A percentile compares a stretch with the other conserved stretches of the same genome.
Conservation (phyloP, 2,797 vertebrate genomes). For the Galagoides demidoff region DNA sequence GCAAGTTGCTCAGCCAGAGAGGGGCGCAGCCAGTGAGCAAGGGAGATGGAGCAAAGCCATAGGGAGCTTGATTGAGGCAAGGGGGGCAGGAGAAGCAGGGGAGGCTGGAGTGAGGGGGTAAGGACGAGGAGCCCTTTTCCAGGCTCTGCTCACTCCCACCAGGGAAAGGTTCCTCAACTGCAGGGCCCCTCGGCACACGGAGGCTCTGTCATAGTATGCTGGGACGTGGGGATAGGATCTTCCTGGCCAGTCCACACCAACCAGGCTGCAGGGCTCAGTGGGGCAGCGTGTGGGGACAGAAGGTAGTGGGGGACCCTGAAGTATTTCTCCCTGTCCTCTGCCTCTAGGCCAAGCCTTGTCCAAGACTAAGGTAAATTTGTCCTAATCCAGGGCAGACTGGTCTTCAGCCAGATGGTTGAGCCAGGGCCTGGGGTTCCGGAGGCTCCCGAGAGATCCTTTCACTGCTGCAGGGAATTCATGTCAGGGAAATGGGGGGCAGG, state of each 20-base stretch:
- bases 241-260: too few relatives aligned
- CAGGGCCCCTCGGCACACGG: accelerated
- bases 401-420: neutral
- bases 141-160: too few relatives aligned
- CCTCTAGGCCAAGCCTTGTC: neutral
- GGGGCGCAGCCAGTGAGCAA: neutral
- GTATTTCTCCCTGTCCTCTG: neutral
- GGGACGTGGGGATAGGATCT: neutral
- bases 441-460: neutral
- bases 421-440: neutral
- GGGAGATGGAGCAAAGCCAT: neutral
- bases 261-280: neutral
- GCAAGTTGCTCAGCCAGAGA: neutral
- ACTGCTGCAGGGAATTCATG: neutral
- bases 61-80: neutral
- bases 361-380: too few relatives aligned
- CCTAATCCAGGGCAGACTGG: neutral
- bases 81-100: neutral
- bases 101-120: neutral
- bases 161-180: neutral
- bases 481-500: neutral
- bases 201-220: neutral
- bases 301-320: accelerated
- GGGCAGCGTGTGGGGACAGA: neutral
- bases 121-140: neutral